Evolutionary conservation across 2,113 vertebrate species (phyloP), one percentile per base, ranked within the genome.

Genomic region (Osmerus eperlanus): DNA sequence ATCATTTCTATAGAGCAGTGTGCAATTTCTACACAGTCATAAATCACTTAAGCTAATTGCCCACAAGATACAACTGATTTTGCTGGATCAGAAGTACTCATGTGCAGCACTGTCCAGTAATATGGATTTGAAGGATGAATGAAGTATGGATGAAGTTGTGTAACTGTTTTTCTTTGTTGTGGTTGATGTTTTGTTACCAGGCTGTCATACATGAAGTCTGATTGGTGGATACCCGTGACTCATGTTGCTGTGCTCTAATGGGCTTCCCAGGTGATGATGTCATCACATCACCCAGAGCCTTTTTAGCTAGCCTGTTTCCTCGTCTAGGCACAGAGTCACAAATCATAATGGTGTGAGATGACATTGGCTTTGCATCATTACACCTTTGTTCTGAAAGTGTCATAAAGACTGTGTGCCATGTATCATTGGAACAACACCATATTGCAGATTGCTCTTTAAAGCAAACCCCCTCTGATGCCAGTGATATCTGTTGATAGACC

Each of bases 41-140:
- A 81, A 86, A 87, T 89, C 87, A 84, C 36, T 47, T 1, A n/a
- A 60, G 28, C 32, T 79, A 79, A 86, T 75, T 76, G 69, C 66
- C 74, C 28, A 47, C 67, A n/a, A 56, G 41, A 73, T 21, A 47
- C 60, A 52, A 56, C 47, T 62, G 76, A 41, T 55, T 65, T 60
- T 66, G 28, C n/a, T 63, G 28, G 18, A 65, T 5, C 2, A 47
- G 70, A 8, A 76, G 70, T 53, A 71, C 70, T 12, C 65, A 54
- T 36, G 71, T 54, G 77, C 62, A 79, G 51, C 72, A 75, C 74
- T 67, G 14, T 77, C 41, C 16, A n/a, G 67, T 70, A 65, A 54
- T 76, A 81, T 60, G 68, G 67, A 85, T 72, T 78, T 32, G 54
- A 23, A 23, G 23, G 23, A 23, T 23, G 23, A 1, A 23, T 23